Percentiles rank a stretch among this genome's conserved stretches.
Evolutionary conservation across 2,113 vertebrate genomes (phyloP).

Genomic region (Bos javanicus): DNA sequence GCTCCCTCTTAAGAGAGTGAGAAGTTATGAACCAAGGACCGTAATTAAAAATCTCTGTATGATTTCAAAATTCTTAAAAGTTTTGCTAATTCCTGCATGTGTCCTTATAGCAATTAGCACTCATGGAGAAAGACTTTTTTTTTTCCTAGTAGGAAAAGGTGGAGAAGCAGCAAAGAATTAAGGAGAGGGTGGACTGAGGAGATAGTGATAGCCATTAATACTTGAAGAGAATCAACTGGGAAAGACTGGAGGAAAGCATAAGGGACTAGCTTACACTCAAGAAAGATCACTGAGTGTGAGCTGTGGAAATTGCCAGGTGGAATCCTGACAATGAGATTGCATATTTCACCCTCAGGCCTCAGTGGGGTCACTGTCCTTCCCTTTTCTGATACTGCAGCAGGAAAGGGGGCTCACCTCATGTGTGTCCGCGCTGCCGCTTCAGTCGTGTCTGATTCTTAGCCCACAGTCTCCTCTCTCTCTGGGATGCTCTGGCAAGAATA

Average conservation of each 20-base stretch:
- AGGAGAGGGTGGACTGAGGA: neutral
- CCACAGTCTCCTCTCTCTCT: neutral
- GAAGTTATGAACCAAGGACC: neutral
- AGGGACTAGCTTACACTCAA: neutral
- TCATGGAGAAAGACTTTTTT: neutral
- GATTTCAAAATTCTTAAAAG: neutral
- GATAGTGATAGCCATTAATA: neutral
- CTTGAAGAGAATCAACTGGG: neutral
- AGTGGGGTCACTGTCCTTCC: neutral
- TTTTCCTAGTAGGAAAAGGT: neutral
- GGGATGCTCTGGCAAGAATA: neutral
- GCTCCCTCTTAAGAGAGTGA: neutral
- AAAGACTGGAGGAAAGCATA: rapidly evolving
- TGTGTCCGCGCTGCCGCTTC: rapidly evolving
- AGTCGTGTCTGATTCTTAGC: neutral
- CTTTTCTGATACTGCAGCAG: neutral
- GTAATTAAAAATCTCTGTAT: neutral
- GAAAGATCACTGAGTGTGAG: neutral
- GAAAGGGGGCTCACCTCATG: neutral
- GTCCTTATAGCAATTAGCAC: neutral
- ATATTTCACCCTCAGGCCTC: neutral
- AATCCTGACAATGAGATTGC: neutral
- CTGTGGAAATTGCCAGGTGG: neutral
- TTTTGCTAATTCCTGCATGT: neutral
- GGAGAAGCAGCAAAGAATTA: neutral